Evolutionary conservation across 2,888 invertebrate species (phyloP), one percentile per base, ranked within the genome.

Genomic region (Gasteruption jaculator): DNA sequence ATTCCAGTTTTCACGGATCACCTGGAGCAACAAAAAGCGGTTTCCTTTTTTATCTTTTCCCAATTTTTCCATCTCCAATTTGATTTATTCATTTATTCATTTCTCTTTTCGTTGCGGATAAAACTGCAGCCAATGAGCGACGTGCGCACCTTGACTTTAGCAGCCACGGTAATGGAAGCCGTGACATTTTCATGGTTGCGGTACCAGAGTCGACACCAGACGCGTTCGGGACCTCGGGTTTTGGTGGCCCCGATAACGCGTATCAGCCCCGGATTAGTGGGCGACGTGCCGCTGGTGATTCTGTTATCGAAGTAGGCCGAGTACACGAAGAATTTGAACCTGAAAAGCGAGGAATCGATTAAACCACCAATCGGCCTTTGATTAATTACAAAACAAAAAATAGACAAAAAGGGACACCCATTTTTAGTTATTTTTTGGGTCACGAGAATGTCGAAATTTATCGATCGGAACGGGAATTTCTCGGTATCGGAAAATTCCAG

Each of bases 1-100:
- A 67, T 90, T 92, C 93, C 93, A 93, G 67, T 93, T 92, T 68
- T 93, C 93, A 15, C 91, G 78, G 43, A 93, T 92, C 3, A 89
- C 82, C 85, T 82, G 58, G 22, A 49, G 46, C 18, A 8, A 41
- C 19, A 25, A 12, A 8, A 4, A 30, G n/a, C n/a, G n/a, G n/a
- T n/a, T n/a, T n/a, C n/a, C n/a, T n/a, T n/a, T n/a, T n/a, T n/a
- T n/a, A n/a, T n/a, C n/a, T n/a, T n/a, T n/a, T n/a, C n/a, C n/a
- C n/a, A n/a, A n/a, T n/a, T n/a, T n/a, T n/a, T n/a, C n/a, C n/a
- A n/a, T n/a, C n/a, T n/a, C n/a, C n/a, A n/a, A n/a, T n/a, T n/a
- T n/a, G n/a, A n/a, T n/a, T n/a, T n/a, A n/a, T n/a, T n/a, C 8
- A n/a, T 7, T 12, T 20, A 5, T 22, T 27, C 14, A 19, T 26